Evolutionary conservation across 2,797 vertebrate species (phyloP), one percentile per base, ranked within the genome.

Genomic region (Esox masquinongy): DNA sequence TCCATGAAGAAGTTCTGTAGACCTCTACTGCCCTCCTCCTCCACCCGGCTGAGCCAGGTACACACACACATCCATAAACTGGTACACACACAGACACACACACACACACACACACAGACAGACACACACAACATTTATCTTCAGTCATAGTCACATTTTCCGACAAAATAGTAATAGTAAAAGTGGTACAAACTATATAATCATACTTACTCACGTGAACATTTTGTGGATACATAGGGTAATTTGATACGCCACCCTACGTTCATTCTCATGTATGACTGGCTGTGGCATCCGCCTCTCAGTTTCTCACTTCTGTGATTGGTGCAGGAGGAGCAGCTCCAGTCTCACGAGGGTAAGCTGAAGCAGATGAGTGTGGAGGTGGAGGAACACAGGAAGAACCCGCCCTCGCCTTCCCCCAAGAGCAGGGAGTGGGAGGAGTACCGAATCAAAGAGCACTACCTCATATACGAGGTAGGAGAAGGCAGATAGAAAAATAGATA

Each of bases 1-100:
- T 99, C 97, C 80, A 98, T 98, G 97, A 97, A 97, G 91, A 98
- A 97, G 85, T 99, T 99, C 90, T 97, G 96, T 78, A 94, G 97
- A 68, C 97, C 97, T 0, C 94, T 99, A 66, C 90, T 99, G 81
- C 97, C 97, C 1, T 97, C 97, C 0, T 97, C 96, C 51, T 93
- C 94, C 77, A 98, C 97, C 24, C 95, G 97, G 82, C 95, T 98
- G 59, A 96, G 92, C 73, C 97, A 99, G 97, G 97, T 98, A 79
- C 68, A 56, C 49, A 66, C 31, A 9, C 34, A 5, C 53, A 14
- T 47, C 17, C 24, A 39, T 17, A 51, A 26, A 71, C 29, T 68
- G 19, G 66, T 31, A 49, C 70, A 39, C 76, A 66, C 34, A 73
- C 56, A 73, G 9, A 59, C 56, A 73, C 56, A 63, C 49, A 66